A percentile compares a stretch with the other conserved stretches of the same genome.
Evolutionary conservation across 1,140 invertebrate genomes (phyloP).

Genomic region (Drosophila bipectinata): DNA sequence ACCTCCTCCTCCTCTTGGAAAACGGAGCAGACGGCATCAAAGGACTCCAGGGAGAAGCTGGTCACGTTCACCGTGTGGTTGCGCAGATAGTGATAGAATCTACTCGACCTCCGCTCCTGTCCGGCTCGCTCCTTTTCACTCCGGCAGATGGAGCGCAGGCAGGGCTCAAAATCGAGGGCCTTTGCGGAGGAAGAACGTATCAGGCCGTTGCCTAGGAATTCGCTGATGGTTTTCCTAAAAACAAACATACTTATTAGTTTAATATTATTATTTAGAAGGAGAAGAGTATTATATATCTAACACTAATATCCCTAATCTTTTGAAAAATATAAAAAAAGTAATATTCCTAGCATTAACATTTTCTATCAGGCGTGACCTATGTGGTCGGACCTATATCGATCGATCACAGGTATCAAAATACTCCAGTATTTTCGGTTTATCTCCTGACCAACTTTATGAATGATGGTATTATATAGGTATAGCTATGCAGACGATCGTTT

Average conservation of each 20-base stretch:
- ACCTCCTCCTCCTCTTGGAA: conserved; percentile 30
- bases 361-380: background rate
- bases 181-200: conserved; percentile 52
- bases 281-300: no score
- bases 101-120: conserved; percentile 84
- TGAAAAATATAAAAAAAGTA: background rate
- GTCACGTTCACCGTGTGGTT: conserved; percentile 53
- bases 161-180: conserved; percentile 86
- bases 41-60: conserved; percentile 61
- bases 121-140: conserved; percentile 85
- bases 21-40: conserved; percentile 61
- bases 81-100: conserved; percentile 87
- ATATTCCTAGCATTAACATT: background rate
- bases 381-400: background rate
- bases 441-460: conserved; percentile 1
- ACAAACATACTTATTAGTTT: background rate
- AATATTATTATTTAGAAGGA: no score
- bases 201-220: conserved; percentile 50
- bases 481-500: conserved; percentile 4
- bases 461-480: background rate
- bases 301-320: background rate
- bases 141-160: conserved; percentile 85
- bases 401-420: background rate
- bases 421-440: background rate
- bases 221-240: conserved; percentile 36